These are phyloP conservation scores for Tromatobia lineatoria DNA, from an alignment of 2,888 invertebrate species.

Conservation along the genomic window DNA sequence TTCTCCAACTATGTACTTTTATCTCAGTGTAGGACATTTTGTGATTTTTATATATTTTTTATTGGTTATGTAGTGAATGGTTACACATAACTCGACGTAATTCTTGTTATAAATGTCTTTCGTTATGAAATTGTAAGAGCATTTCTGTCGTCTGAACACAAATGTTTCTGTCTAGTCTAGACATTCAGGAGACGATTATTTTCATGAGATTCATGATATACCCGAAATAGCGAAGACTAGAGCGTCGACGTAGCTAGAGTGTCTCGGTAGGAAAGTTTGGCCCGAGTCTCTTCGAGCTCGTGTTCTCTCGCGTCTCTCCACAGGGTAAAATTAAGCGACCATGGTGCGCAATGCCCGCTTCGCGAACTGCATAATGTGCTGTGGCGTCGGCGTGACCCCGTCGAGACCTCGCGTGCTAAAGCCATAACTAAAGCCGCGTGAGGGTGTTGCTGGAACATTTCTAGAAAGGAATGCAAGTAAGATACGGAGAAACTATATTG, in stretches of 20 bases:
- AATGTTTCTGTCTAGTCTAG: conserved; percentile 26
- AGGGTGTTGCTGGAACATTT: conserved; percentile 42
- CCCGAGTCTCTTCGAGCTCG: conserved; percentile 9
- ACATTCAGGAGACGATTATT: conserved; percentile 24
- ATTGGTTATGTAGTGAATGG: too few relatives aligned
- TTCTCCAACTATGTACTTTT: too few relatives aligned
- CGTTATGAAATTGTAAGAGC: not conserved
- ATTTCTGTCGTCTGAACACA: not conserved
- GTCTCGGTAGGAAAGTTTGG: conserved; percentile 44
- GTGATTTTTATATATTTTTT: too few relatives aligned
- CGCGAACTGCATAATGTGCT: conserved; percentile 75
- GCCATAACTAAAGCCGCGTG: conserved; percentile 77
- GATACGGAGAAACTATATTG: conserved; percentile 49
- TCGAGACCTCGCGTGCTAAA: conserved; percentile 79
- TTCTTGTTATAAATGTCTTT: not conserved
- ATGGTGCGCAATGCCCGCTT: conserved; percentile 71
- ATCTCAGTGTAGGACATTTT: too few relatives aligned
- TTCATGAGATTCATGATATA: conserved; percentile 34
- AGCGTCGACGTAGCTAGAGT: not conserved
- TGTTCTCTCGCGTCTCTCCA: conserved; percentile 53
- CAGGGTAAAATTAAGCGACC: conserved; percentile 75
- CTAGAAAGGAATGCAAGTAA: conserved; percentile 43
- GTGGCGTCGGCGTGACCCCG: conserved; percentile 71
- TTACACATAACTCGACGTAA: not conserved
- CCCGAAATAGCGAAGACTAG: conserved; percentile 38